Evolutionary conservation across 1,140 invertebrate species (phyloP), one percentile per base, ranked within the genome.

Genomic region (Euwallacea similis): DNA sequence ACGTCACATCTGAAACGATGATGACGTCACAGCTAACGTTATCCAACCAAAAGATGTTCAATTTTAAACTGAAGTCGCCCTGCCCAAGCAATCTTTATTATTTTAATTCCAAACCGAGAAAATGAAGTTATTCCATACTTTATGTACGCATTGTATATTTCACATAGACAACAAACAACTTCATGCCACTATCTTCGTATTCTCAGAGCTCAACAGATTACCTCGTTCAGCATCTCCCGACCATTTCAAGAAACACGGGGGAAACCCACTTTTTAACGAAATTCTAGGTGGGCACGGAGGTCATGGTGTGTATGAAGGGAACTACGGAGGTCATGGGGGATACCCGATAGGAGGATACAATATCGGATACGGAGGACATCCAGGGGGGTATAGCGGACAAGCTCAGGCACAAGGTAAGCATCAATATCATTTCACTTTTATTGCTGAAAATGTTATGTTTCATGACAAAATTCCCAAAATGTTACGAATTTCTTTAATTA

Each of bases 301-400:
- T n/a, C 33, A 66, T 16, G 64, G 64, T n/a, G n/a, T n/a, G 7
- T 41, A 42, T 54, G 64, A 42, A 47, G 62, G 62, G n/a, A 41
- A 55, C 42, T 47, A 50, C 10, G 64, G 64, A 2, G 64, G 64
- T 55, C 54, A 55, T 56, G 64, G 47, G 21, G 64, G 64, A 8
- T 55, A 66, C n/a, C 64, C 47, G n/a, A 21, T 54, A 42, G 11
- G 41, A 41, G 11, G 41, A 13, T 55, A 54, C 15, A 13, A 15
- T 7, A 42, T 21, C 10, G 62, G 44, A 47, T 50, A 50, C 16
- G 62, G 44, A 10, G 43, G 43, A 43, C n/a, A 44, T n/a, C 42
- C 42, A 6, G 53, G 47, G 6, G 64, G 64, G 11, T n/a, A 43
- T 13, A 43, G 62, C 15, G 64, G 50, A 42, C 64, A 66, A 56